Evolutionary conservation across 1,140 invertebrate genomes (phyloP), one percentile per base, ranked within the genome.

Genomic region (Chlorops oryzae): DNA sequence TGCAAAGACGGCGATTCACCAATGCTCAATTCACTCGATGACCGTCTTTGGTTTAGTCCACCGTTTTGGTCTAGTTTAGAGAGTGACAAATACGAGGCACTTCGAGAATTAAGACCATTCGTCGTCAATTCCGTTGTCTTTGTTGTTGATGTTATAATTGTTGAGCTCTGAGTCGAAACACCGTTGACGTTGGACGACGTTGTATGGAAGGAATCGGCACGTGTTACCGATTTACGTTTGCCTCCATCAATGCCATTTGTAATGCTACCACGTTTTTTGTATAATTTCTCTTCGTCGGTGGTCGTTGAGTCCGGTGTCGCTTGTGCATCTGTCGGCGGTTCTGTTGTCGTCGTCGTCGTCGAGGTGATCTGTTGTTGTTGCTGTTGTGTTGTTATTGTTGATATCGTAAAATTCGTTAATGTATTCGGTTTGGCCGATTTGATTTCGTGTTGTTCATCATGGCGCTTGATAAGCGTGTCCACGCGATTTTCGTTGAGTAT

Each of bases 11-110:
- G 69, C 2, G 63, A 61, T 40, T 72, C 70, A 1, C 56, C 66
- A 24, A 72, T 72, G 55, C 69, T 72, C 23, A 72, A 51, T 55
- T 72, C 70, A 43, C 66, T 70, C 9, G 66, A 65, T 22, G 69
- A 72, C 35, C 65, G 63, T 20, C 67, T 47, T 34, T 54, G 55
- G 15, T 55, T 57, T 42, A 27, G 35, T 2, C 39, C 47, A 3
- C 45, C 55, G 12, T 54, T 59, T 38, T 55, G 47, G 15, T 71
- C 62, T 6, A 66, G 21, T 25, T 60, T 59, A 18, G 59, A 60
- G 2, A 69, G 43, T 5, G 69, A 69, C 10, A 62, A 18, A 35
- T 65, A 62, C 13, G 69, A 70, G 5, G 63, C 51, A 54, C 65
- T 70, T 37, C 64, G 63, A 45, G 57, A 24, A 17, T 39, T 24